These are phyloP conservation scores for Enteromius viviparus DNA, from an alignment of 2,797 vertebrate genomes.

Conservation along the genomic window DNA sequence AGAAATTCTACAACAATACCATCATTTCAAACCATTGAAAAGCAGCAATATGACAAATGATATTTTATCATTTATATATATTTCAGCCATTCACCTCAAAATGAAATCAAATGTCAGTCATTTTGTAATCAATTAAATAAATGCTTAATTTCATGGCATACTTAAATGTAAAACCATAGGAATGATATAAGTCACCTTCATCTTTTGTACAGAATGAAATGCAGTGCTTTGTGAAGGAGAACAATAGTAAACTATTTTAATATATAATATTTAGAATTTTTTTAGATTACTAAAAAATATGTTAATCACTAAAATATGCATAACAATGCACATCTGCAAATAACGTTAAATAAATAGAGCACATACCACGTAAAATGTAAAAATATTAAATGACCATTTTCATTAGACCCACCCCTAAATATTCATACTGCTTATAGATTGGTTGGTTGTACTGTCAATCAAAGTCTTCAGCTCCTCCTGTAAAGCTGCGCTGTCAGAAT, in stretches of 20 bases:
- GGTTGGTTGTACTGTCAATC: slow-evolving; percentile 51
- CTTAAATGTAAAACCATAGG: slow-evolving; percentile 12
- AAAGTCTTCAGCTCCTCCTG: slow-evolving; percentile 68
- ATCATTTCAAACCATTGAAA: slow-evolving; percentile 3
- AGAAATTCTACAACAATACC: no score
- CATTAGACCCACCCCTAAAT: neutral
- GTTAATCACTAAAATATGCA: neutral
- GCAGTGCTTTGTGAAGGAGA: neutral
- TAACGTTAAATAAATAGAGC: slow-evolving; percentile 32
- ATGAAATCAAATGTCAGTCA: neutral
- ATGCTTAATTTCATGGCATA: neutral
- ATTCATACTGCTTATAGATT: neutral
- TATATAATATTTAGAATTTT: neutral
- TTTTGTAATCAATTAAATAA: neutral
- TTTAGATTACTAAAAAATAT: neutral
- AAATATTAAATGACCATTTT: neutral
- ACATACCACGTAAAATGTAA: neutral
- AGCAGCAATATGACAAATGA: neutral
- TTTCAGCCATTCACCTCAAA: slow-evolving; percentile 1
- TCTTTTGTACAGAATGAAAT: slow-evolving; percentile 4
- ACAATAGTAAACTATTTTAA: neutral
- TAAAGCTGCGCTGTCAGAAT: slow-evolving; percentile 59
- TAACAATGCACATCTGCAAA: slow-evolving; percentile 18
- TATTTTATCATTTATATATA: no score
- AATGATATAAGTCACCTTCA: slow-evolving; percentile 11